Evolutionary conservation across 2,888 invertebrate genomes (phyloP), one percentile per base, ranked within the genome.

Genomic region (Xylocampa areola): DNA sequence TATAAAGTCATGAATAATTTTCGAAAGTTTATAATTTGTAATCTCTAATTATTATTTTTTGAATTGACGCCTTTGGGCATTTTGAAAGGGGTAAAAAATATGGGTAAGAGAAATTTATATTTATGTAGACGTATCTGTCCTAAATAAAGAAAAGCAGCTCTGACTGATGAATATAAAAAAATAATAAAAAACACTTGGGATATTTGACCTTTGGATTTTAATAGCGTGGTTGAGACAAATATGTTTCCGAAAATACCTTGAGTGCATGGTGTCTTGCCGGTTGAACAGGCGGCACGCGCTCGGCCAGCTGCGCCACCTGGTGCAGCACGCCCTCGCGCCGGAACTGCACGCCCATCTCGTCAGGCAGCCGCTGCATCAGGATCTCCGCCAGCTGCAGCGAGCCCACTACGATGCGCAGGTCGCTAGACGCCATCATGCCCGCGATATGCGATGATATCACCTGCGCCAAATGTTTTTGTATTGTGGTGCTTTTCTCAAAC

Each of bases 381-480:
- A 99, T 98, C 89, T 98, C 98, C 4, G 98, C 98, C 96, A 99
- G 97, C 93, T 99, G 99, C 45, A 99, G 94, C 33, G 99, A 98
- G 48, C 98, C 98, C 41, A 99, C 99, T 35, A 99, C 98, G 82
- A 99, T 98, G 81, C 98, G 96, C 64, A 99, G 95, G 94, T 99
- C 99, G 86, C 97, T 97, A 3, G 99, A 99, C 0, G 99, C 98
- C 96, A 99, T 96, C 99, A 99, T 99, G 55, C 98, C 98, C 23
- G 99, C 99, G 84, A 99, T 98, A 90, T 99, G 99, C 77, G 99
- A 99, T 61, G 98, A 98, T 52, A 98, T 98, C 69, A 97, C 96
- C 94, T 94, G 75, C 17, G n/a, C 13, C 1, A 4, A 8, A 10
- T 13, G 14, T 7, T 14, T 7, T 30, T 13, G 4, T 30, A 0